These are phyloP conservation scores for Tarsius wallacei DNA, from an alignment of 2,797 vertebrate genomes.

Conservation along the genomic window DNA sequence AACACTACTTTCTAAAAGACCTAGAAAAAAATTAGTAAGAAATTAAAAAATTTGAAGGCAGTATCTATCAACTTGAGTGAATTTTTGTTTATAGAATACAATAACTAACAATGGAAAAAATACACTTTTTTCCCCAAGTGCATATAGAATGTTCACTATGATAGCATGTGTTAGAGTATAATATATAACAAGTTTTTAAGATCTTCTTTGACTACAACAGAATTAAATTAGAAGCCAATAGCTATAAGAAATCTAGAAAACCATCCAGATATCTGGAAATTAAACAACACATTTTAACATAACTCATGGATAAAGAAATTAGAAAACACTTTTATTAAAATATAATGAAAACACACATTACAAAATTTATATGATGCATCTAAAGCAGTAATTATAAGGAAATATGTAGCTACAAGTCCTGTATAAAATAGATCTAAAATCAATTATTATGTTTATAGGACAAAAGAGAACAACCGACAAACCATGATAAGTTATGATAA, in stretches of 20 bases:
- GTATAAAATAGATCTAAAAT: not conserved
- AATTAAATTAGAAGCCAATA: slow-evolving; percentile 38
- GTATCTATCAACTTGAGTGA: not conserved
- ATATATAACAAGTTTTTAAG: not conserved
- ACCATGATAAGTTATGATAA: not conserved
- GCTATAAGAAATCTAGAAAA: not conserved
- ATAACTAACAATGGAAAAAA: not conserved
- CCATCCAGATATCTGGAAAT: not conserved
- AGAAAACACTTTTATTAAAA: not conserved
- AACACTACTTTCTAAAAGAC: not conserved
- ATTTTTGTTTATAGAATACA: not conserved
- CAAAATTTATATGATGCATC: not conserved
- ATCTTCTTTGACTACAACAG: not conserved
- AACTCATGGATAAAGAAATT: not conserved
- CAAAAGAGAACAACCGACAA: not conserved
- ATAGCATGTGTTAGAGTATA: not conserved
- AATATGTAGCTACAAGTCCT: not conserved
- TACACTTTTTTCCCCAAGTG: not conserved
- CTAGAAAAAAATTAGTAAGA: not conserved
- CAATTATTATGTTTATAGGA: not conserved
- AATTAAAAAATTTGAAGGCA: not conserved
- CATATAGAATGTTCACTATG: not conserved
- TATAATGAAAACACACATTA: not conserved
- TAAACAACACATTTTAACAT: not conserved
- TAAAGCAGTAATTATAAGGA: not conserved